Evolutionary conservation across 2,113 vertebrate genomes (phyloP), one percentile per base, ranked within the genome.

Genomic region (Prionailurus bengalensis): DNA sequence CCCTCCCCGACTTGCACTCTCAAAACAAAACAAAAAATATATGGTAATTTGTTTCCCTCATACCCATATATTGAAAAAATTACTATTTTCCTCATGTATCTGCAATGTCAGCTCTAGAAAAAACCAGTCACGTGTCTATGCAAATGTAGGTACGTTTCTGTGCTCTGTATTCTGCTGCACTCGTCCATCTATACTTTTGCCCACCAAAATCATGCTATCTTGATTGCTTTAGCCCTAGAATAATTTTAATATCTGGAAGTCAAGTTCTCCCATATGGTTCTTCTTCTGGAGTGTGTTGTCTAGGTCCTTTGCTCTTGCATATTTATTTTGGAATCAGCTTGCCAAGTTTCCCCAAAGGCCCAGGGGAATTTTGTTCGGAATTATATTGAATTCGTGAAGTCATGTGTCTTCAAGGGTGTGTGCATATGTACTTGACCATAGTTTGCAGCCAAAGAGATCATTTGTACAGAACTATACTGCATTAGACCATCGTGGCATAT

Each of bases 201-300:
- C 76, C 48, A 61, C 58, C 15, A 31, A 25, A 17, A 45, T 3
- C 45, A 42, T 36, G 16, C 12, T 29, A 4, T 51, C 13, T 65
- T 91, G 83, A 61, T 73, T 91, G n/a, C 21, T 70, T 25, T 61
- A n/a, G 21, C 25, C 31, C 7, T 63, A 42, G 61, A 81, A 86
- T 82, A 73, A 91, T 53, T 97, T 88, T 81, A 76, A 14, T 95
- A 93, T 86, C 66, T 91, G 82, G 5, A 73, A 89, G 53, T 68
- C 33, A 86, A 81, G 1, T 76, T 88, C 53, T 84, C 13, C 11
- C 15, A 55, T 42, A 13, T 80, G 36, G 4, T 51, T 80, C 79
- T 93, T 82, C 74, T 70, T 93, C 87, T 58, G 79, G 39, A 70
- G 33, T 83, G 66, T 83, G 48, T 86, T 45, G 1, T 83, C 63